A percentile compares a stretch with the other conserved stretches of the same genome.
phyloP scores from a whole-genome alignment of 37 sponge, comb jelly and placozoan species.

The Halisarca cf. caerulea region DNA sequence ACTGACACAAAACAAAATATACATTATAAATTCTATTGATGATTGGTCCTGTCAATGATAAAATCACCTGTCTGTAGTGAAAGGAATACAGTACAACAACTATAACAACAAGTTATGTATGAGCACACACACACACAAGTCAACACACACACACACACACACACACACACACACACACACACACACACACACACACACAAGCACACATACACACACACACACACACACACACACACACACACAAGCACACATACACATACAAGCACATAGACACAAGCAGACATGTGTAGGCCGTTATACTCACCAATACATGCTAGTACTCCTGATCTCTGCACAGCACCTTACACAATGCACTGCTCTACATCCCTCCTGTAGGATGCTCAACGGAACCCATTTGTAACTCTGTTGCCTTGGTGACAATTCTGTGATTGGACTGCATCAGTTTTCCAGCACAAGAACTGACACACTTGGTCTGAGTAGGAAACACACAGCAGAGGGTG shows the following conservation, averaged over 20 bases:
- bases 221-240: constrained; percentile 1
- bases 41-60: too few species aligned
- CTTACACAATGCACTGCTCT: too few species aligned
- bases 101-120: background rate
- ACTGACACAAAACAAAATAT: too few species aligned
- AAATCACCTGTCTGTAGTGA: too few species aligned
- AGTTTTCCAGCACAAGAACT: constrained; percentile 8
- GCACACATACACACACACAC: background rate
- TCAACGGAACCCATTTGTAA: background rate
- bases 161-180: background rate
- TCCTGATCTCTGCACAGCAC: too few species aligned
- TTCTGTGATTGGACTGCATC: constrained; percentile 11
- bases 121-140: background rate
- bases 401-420: constrained; percentile 10
- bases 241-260: background rate
- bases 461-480: background rate
- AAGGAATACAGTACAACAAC: too few species aligned
- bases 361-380: background rate
- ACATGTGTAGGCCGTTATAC: background rate
- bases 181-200: background rate
- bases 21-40: too few species aligned
- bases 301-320: too few species aligned
- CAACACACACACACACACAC: background rate
- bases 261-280: background rate
- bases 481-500: background rate